Base-by-base conservation (phyloP, 2,797 vertebrate species). In the Danio kyathit region DNA sequence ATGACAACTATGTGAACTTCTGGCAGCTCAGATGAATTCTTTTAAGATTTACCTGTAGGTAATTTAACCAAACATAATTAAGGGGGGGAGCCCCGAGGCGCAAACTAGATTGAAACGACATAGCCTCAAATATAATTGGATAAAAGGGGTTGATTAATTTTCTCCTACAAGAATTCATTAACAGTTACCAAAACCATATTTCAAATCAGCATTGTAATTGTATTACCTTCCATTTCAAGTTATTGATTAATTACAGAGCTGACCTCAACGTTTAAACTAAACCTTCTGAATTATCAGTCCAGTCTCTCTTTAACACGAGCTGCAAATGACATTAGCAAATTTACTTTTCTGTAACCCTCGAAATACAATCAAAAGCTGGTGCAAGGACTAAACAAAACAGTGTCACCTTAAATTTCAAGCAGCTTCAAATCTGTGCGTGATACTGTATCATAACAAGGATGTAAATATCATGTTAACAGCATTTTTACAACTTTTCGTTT, bases 21-120 rank as follows among this genome's bases (percentile, higher is more conserved):
- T 75, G 44, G 13, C 57, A 64, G 64, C 65, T 65, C 46, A 67
- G 43, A 82, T 83, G 73, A 61, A 77, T 60, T 85, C 41, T 73
- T 52, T 76, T 76, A 54, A 80, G 81, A 75, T 73, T 79, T 80
- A 76, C 74, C 73, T 83, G 67, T 80, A 82, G 74, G 77, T 72
- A 66, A 67, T 76, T 76, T 75, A 79, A 66, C 73, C 54, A 80
- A 80, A 77, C 49, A 80, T 83, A 85, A 85, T 85, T 85, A 83
- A 69, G 61, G 59, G 49, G 29, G 19, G 49, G 73, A 73, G 66
- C 66, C 80, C 77, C n/a, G n/a, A 64, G 73, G 84, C 61, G 61
- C 57, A 19, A 73, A 77, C 46, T 77, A 77, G 73, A 83, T 77
- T 80, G 74, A 80, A 85, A 82, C 48, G 81, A 77, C 84, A 80